These are phyloP conservation scores for Uropsilus gracilis DNA, from an alignment of 2,113 vertebrate species.

Conservation along the genomic window DNA sequence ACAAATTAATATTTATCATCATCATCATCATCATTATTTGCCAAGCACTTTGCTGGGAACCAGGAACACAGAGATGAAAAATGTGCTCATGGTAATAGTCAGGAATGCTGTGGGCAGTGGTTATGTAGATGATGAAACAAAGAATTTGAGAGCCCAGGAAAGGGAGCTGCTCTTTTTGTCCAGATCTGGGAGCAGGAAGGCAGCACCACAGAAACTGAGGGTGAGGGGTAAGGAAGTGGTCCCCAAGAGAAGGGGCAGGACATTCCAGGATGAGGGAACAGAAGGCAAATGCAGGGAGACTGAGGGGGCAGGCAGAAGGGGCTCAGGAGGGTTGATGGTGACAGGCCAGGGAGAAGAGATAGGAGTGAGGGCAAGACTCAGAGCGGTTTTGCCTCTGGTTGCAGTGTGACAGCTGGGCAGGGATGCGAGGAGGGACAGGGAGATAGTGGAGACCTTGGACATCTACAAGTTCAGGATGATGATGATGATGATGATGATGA, in stretches of 20 bases:
- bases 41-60: not conserved
- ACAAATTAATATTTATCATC: accelerated
- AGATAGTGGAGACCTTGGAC: accelerated
- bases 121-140: too few species aligned
- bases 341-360: not conserved
- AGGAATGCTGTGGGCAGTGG: too few species aligned
- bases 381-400: not conserved
- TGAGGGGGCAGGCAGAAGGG: not conserved
- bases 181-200: not conserved
- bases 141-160: not conserved
- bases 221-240: accelerated
- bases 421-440: not conserved
- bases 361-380: not conserved
- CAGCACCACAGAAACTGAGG: not conserved
- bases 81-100: not conserved
- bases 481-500: not conserved
- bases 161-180: accelerated
- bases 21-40: accelerated
- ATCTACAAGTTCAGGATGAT: not conserved
- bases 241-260: too few species aligned
- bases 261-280: too few species aligned
- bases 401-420: not conserved
- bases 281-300: accelerated
- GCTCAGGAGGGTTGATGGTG: accelerated
- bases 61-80: not conserved